These are phyloP conservation scores for Brienomyrus brachyistius DNA, from an alignment of 2,113 vertebrate species.

Conservation along the genomic window DNA sequence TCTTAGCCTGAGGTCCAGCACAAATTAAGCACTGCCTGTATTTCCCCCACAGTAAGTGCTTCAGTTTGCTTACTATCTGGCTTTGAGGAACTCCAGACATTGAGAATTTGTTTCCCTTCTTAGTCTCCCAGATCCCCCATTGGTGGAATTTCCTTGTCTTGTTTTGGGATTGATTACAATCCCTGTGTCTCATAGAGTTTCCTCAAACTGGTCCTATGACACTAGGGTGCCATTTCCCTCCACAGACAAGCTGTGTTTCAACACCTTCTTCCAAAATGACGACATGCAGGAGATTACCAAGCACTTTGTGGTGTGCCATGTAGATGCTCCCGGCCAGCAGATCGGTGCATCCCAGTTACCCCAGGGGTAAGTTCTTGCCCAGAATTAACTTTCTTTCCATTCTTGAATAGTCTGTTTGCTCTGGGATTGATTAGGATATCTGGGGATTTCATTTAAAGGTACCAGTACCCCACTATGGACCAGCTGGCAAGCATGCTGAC, in stretches of 20 bases:
- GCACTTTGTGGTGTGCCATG: slow-evolving; percentile 93
- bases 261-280: slow-evolving; percentile 87
- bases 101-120: not conserved
- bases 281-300: slow-evolving; percentile 99
- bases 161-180: not conserved
- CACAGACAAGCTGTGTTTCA: slow-evolving; percentile 97
- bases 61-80: not conserved
- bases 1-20: not conserved
- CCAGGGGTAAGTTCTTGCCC: slow-evolving; percentile 73
- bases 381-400: too few species aligned
- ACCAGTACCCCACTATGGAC: slow-evolving; percentile 97
- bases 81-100: not conserved
- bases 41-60: too few species aligned
- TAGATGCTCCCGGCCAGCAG: slow-evolving; percentile 87
- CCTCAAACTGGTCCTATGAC: not conserved
- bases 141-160: not conserved
- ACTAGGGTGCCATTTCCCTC: slow-evolving; percentile 14
- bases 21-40: too few species aligned
- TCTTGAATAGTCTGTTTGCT: not conserved
- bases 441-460: slow-evolving; percentile 57
- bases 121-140: not conserved
- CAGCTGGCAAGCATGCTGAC: slow-evolving; percentile 91
- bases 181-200: not conserved
- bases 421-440: not conserved
- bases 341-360: slow-evolving; percentile 83